Percentiles rank a stretch among this genome's conserved stretches.
These are phyloP conservation scores for Ascidia mentula DNA, from an alignment of 23 tunicate species.

Conservation along the genomic window DNA sequence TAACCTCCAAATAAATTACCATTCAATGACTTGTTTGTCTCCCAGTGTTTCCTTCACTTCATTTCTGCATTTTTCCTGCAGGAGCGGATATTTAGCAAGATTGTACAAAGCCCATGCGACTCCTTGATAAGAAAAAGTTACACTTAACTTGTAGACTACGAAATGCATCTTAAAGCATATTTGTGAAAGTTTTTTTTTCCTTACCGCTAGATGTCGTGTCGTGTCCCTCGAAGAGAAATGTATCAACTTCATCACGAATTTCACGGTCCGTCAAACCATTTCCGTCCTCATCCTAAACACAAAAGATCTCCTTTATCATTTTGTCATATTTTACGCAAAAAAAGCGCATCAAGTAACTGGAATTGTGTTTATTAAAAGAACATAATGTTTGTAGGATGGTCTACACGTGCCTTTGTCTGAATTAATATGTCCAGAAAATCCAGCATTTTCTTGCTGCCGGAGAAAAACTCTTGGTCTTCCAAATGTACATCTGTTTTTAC, in stretches of 20 bases:
- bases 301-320: neutral
- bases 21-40: slow-evolving; percentile 17
- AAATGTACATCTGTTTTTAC: neutral
- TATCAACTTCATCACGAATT: slow-evolving; percentile 63
- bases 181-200: no score
- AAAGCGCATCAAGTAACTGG: no score
- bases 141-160: no score
- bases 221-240: slow-evolving; percentile 77
- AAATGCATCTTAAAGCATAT: no score
- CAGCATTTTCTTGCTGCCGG: neutral
- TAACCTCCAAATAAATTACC: no score
- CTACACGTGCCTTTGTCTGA: slow-evolving; percentile 33
- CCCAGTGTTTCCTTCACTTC: slow-evolving; percentile 14
- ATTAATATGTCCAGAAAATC: slow-evolving; percentile 70
- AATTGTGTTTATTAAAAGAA: no score
- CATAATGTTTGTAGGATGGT: neutral
- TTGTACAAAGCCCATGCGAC: slow-evolving; percentile 16
- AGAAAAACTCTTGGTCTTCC: neutral
- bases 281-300: slow-evolving; percentile 42
- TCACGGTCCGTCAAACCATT: slow-evolving; percentile 46
- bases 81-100: slow-evolving; percentile 16
- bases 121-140: neutral
- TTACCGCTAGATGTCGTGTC: slow-evolving; percentile 63
- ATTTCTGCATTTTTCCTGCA: slow-evolving; percentile 18
- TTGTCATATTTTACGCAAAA: neutral